phyloP scores from a whole-genome alignment of 2,888 invertebrate species.

The Podotricha telesiphe region DNA sequence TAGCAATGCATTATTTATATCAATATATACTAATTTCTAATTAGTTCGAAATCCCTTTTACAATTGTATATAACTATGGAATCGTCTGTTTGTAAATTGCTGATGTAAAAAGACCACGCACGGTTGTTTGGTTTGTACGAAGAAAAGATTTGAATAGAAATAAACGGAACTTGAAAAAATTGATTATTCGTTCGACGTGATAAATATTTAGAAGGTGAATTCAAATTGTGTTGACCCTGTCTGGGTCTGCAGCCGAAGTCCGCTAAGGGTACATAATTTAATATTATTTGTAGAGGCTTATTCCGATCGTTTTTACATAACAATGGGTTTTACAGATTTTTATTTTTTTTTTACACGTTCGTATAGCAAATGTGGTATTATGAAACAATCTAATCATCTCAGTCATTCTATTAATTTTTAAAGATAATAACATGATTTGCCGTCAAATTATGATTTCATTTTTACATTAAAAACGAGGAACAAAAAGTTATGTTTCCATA shows the following conservation, averaged over 20 bases:
- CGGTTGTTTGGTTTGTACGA: not conserved
- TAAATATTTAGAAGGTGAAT: constrained; percentile 63
- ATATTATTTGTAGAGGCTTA: constrained; percentile 41
- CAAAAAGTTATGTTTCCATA: constrained; percentile 3
- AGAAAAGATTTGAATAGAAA: constrained; percentile 33
- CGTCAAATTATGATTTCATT: not conserved
- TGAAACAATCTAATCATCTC: not conserved
- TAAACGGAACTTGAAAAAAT: constrained; percentile 38
- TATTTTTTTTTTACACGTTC: not conserved
- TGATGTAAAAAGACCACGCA: constrained; percentile 10
- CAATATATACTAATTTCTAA: too few relatives aligned
- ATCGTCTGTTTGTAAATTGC: not conserved
- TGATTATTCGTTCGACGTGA: constrained; percentile 46
- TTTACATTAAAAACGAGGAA: not conserved
- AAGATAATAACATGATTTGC: not conserved
- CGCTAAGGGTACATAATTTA: constrained; percentile 47
- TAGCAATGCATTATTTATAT: too few relatives aligned
- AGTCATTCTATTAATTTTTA: not conserved
- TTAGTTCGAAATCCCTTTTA: not conserved
- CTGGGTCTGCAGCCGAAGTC: constrained; percentile 56
- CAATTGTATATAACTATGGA: not conserved
- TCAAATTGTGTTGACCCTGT: constrained; percentile 63
- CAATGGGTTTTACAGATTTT: not conserved
- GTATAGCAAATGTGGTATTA: not conserved
- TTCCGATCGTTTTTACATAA: constrained; percentile 11